Percentiles rank a stretch among this genome's conserved stretches.
These are phyloP conservation scores for Thripadectes ignobilis DNA, from an alignment of 2,797 vertebrate species.

Conservation along the genomic window DNA sequence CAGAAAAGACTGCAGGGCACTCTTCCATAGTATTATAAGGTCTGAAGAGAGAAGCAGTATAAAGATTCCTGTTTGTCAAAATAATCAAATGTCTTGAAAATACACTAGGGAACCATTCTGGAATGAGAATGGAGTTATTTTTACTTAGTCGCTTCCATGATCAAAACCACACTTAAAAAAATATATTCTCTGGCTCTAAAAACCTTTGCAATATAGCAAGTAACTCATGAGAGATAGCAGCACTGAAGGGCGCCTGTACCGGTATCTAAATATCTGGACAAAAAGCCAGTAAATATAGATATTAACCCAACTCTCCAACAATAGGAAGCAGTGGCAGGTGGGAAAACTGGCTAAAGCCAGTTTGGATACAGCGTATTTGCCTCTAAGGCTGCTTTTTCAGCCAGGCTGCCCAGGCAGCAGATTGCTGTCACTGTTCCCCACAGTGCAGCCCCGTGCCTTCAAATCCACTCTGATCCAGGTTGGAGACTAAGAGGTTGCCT, in stretches of 20 bases:
- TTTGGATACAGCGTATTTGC: neutral
- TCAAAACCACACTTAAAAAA: neutral
- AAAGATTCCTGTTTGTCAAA: slow-evolving; percentile 46
- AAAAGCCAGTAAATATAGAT: neutral
- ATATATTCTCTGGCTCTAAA: neutral
- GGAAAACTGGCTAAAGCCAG: neutral
- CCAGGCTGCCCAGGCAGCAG: neutral
- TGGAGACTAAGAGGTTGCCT: neutral
- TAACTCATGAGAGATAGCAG: neutral
- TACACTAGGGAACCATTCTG: neutral
- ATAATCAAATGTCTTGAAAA: slow-evolving; percentile 30
- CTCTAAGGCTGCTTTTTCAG: neutral
- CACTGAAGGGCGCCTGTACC: neutral
- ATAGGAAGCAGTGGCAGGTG: neutral
- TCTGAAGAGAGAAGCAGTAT: slow-evolving; percentile 2
- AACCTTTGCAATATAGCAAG: neutral
- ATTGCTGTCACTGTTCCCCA: neutral
- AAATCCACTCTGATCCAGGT: fast-evolving
- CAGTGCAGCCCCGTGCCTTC: neutral
- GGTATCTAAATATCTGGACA: neutral
- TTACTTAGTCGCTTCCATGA: neutral
- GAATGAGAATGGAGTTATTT: slow-evolving; percentile 25
- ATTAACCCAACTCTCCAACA: neutral
- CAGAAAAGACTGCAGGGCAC: neutral
- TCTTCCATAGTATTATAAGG: neutral